Evolutionary conservation across 2,888 invertebrate species (phyloP), one percentile per base, ranked within the genome.

Genomic region (Terebella lapidaria): DNA sequence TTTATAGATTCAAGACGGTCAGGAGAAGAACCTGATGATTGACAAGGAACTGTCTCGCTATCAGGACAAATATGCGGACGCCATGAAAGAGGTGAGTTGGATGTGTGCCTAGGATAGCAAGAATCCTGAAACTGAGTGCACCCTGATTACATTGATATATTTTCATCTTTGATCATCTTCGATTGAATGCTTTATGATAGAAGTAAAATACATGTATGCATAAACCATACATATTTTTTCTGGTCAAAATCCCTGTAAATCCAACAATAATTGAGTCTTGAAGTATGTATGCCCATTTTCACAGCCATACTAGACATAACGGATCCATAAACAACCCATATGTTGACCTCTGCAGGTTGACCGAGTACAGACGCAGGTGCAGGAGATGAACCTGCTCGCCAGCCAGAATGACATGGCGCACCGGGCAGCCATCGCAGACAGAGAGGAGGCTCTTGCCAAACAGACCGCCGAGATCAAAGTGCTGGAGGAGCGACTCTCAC

Each of bases 381-480:
- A 76, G 62, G 76, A 77, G 62, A 64, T 70, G 45, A 72, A 75
- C 29, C 61, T 75, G 62, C 67, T 68, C 1, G 49, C 56, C 26
- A 71, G 72, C 45, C 76, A 77, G 63, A 65, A 70, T 54, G 76
- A 76, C 56, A 73, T 74, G 1, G 56, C 70, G 53, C 71, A 67
- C 63, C 72, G 72, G 57, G 71, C 72, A 18, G 74, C 74, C 27
- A 47, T 75, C 24, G 67, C 73, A 0, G 75, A 75, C 59, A 67
- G 71, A 52, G 74, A 76, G 28, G 75, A 76, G 58, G 71, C 71
- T 51, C 62, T 70, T 18, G 70, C 73, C 25, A 68, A 73, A 51
- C 67, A 75, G 18, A 71, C 72, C 58, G 71, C 72, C 18, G 77
- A 77, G 61, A 66, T 76, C n/a, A 71, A 70, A 57, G 70, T 74